Base-by-base conservation (phyloP, 1,140 invertebrate species). In the Glossosoma conforme region DNA sequence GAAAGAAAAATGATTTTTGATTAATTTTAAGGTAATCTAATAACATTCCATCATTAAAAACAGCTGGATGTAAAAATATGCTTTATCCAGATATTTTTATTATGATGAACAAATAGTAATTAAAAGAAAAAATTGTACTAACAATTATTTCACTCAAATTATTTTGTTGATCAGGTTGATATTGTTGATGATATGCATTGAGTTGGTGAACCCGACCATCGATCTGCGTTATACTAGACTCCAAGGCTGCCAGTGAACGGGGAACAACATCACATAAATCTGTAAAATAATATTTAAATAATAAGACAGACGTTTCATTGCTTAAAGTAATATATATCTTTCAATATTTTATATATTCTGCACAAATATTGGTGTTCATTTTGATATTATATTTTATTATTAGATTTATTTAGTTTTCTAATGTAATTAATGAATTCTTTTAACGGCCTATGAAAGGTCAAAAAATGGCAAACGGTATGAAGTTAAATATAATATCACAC, bases 181-280 rank as follows among this genome's bases (percentile, higher is more conserved):
- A 52, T 15, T 17, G 28, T 32, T 41, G 24, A 22, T 54, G 20
- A 24, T 44, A 42, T 1, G 11, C 20, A 41, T 55, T 44, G 8
- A 45, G 14, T 15, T 45, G 22, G 13, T 35, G 33, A 35, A 53
- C 46, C 6, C 37, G 24, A 10, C 44, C 42, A 46, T 53, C 41
- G 17, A 58, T 58, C 14, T 50, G 33, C 8, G 25, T 53, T n/a
- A 58, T 58, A 25, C 35, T 58, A 6, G 50, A 41, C 18, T 58
- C 55, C 24, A 58, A 40, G 36, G 46, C 51, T 4, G 55, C 51
- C 30, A 58, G 20, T 2, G 55, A 53, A 8, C 43, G 32, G 5
- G 55, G 55, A 18, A 58, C 50, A 10, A 58, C 35, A 24, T 24
- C 46, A 18, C 13, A 43, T 14, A 58, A 38, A 46, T 58, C 55